Percentiles rank a stretch among this genome's conserved stretches.
phyloP scores from a whole-genome alignment of 2,113 vertebrate species.

The Physeter macrocephalus region DNA sequence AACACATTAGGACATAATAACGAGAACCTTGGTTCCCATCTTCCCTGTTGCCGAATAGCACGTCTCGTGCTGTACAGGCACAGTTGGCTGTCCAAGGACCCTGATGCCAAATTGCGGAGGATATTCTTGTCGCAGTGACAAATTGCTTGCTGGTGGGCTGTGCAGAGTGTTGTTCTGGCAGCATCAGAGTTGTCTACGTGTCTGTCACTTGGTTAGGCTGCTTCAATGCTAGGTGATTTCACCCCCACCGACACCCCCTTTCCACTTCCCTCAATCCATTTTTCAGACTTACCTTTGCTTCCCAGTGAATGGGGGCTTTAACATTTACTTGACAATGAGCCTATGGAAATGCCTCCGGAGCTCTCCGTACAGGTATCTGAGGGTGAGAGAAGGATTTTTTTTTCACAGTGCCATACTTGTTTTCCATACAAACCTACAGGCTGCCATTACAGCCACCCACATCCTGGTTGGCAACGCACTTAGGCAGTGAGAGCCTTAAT shows the following conservation, averaged over 20 bases:
- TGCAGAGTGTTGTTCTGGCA: conserved; percentile 82
- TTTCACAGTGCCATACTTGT: conserved; percentile 86
- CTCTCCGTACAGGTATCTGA: conserved; percentile 78
- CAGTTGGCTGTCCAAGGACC: conserved; percentile 81
- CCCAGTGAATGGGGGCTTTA: conserved; percentile 68
- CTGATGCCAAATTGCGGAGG: conserved; percentile 81
- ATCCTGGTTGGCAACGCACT: conserved; percentile 80
- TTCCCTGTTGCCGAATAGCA: conserved; percentile 67
- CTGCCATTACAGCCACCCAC: conserved; percentile 86
- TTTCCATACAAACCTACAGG: conserved; percentile 86
- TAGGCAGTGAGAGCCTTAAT: conserved; percentile 79
- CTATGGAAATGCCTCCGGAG: conserved; percentile 71
- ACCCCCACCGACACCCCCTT: conserved; percentile 63
- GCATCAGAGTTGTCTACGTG: conserved; percentile 81
- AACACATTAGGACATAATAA: conserved; percentile 77
- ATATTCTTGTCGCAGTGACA: conserved; percentile 84
- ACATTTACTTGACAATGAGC: conserved; percentile 67
- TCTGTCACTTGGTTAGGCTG: conserved; percentile 83
- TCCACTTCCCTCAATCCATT: conserved; percentile 47
- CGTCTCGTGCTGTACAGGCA: conserved; percentile 71
- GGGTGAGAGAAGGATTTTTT: conserved; percentile 77
- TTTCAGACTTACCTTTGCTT: conserved; percentile 79
- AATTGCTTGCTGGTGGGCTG: conserved; percentile 81
- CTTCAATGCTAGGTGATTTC: conserved; percentile 78
- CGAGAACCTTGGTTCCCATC: conserved; percentile 73